Evolutionary conservation across 1,140 invertebrate genomes (phyloP).

Genomic region (Dendroctonus valens): DNA sequence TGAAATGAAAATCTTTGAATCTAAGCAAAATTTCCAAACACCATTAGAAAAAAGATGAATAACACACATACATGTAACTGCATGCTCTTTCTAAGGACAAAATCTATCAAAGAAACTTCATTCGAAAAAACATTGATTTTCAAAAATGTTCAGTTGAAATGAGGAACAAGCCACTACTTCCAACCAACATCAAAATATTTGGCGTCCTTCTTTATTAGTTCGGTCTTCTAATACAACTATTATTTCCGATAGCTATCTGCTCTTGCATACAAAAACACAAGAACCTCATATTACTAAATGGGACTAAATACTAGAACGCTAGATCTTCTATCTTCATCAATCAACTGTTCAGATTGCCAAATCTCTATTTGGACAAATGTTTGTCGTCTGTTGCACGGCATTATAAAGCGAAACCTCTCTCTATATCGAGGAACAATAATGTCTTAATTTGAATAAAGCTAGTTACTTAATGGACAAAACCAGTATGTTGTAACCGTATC

Average conservation of each 20-base stretch:
- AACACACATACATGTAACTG: background rate
- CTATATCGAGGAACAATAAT: slow-evolving; percentile 10
- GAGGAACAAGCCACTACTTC: too few species aligned
- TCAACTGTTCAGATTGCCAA: background rate
- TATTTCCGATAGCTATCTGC: too few species aligned
- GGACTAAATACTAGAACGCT: background rate
- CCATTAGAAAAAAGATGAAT: background rate
- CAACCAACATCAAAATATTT: too few species aligned
- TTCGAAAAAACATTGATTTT: background rate
- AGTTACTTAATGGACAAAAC: slow-evolving; percentile 8
- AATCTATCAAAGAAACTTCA: background rate
- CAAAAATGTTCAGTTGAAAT: too few species aligned
- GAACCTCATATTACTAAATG: background rate
- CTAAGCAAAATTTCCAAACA: background rate
- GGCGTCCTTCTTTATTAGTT: too few species aligned
- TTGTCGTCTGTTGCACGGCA: background rate
- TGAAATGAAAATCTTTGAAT: background rate
- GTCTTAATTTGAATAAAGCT: slow-evolving; percentile 26
- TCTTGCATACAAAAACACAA: background rate
- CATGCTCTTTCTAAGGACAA: background rate
- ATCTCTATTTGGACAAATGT: background rate
- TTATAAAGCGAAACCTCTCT: background rate
- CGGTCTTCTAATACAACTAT: too few species aligned
- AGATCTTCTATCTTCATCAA: background rate
- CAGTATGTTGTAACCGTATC: slow-evolving; percentile 10